Percentiles rank a stretch among this genome's conserved stretches.
Evolutionary conservation across 2,797 vertebrate genomes (phyloP).

Genomic region (Allochrocebus solatus): DNA sequence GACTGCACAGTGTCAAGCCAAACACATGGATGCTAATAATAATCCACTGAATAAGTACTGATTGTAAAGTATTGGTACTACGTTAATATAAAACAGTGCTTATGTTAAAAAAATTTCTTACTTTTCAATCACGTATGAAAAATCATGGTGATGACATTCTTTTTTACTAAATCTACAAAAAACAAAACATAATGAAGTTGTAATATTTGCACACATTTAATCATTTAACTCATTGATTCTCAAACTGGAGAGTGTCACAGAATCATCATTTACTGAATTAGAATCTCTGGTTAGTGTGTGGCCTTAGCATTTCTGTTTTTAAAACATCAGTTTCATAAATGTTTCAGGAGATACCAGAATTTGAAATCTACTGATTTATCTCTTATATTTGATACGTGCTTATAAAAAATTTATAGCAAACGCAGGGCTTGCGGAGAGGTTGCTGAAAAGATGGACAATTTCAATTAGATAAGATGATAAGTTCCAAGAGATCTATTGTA

Average conservation of each 20-base stretch:
- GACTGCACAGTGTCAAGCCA: neutral
- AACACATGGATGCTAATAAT: neutral
- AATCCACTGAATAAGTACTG: neutral
- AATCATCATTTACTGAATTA: neutral
- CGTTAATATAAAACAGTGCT: neutral
- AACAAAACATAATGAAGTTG: slow-evolving; percentile 39
- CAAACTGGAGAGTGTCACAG: neutral
- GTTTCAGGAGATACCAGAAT: neutral
- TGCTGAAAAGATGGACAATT: neutral
- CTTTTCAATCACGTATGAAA: slow-evolving; percentile 66
- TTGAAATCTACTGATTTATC: slow-evolving; percentile 26
- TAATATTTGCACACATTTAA: slow-evolving; percentile 21
- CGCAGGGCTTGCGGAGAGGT: neutral
- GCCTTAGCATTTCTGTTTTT: neutral
- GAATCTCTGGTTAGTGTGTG: neutral
- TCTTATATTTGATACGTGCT: neutral
- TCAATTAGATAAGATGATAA: neutral
- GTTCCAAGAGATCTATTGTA: neutral
- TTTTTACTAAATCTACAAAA: slow-evolving; percentile 52
- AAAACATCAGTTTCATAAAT: neutral
- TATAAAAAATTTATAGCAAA: neutral
- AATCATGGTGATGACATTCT: neutral
- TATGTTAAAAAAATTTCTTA: slow-evolving; percentile 62
- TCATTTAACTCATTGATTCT: neutral
- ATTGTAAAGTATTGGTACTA: neutral